These are phyloP conservation scores for Picus viridis DNA, from an alignment of 2,797 vertebrate genomes.

Conservation along the genomic window DNA sequence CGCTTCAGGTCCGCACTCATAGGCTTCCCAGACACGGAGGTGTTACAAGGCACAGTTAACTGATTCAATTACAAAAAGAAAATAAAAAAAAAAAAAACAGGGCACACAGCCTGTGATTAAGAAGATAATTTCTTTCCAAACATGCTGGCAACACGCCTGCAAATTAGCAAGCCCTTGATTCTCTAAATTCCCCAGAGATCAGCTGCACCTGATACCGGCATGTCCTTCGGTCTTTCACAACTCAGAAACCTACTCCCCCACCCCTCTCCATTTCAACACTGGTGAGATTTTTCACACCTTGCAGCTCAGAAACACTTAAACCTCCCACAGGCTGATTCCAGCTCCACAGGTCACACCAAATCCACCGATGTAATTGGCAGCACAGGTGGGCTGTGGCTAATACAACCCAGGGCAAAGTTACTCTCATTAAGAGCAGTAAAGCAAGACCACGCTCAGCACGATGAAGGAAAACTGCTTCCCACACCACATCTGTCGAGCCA, in stretches of 20 bases:
- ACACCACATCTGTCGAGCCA: not conserved
- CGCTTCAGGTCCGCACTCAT: rapidly evolving
- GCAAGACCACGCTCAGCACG: not conserved
- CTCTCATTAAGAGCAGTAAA: constrained; percentile 63
- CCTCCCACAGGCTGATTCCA: constrained; percentile 14
- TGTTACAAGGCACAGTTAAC: constrained; percentile 19
- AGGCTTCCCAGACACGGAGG: not conserved
- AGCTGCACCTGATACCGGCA: constrained; percentile 52
- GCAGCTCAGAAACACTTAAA: constrained; percentile 54
- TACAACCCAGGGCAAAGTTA: constrained; percentile 49
- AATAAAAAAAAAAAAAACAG: not conserved
- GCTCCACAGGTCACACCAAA: constrained; percentile 18
- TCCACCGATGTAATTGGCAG: constrained; percentile 60
- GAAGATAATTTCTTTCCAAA: constrained; percentile 34
- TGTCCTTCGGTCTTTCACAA: constrained; percentile 38
- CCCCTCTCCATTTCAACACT: not conserved
- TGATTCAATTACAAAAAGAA: constrained; percentile 14
- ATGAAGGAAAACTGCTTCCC: constrained; percentile 43
- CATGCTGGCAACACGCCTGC: constrained; percentile 18
- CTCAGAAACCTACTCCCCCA: not conserved
- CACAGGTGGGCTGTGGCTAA: constrained; percentile 58
- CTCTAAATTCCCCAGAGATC: constrained; percentile 42
- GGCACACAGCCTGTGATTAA: constrained; percentile 39
- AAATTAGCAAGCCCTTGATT: constrained; percentile 64
- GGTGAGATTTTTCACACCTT: constrained; percentile 66